Base-by-base conservation (phyloP, 2,888 invertebrate species). In the Synanthedon myopaeformis region DNA sequence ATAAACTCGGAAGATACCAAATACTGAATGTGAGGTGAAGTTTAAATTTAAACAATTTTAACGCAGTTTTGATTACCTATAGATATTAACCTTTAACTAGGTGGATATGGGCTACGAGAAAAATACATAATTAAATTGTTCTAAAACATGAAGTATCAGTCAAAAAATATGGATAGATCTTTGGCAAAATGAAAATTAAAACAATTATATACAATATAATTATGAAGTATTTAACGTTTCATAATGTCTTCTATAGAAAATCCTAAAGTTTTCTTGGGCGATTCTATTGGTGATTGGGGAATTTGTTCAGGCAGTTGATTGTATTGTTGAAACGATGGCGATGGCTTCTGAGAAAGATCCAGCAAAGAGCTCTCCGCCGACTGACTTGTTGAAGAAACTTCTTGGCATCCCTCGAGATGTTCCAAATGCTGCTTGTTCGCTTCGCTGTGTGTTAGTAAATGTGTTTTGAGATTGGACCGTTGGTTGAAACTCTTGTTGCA, bases 401-500 rank as follows among this genome's bases (percentile, higher is more conserved):
- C 88, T 59, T 88, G 88, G 56, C 88, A 88, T 12, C 87, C 88
- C 56, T 88, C 88, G 3, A 88, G 67, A 62, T 88, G 86, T 42
- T 86, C 87, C 55, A 87, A 61, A 55, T 88, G 88, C 58, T 86
- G 86, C 60, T 87, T 87, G 62, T 78, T 85, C 2, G 87, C 87
- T 65, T 95, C 94, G n/a, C 93, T 93, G 79, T 96, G 96, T 12
- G 95, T 96, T 63, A 95, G 83, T 59, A 96, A 88, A 76, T 97
- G 97, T 0, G 96, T 96, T 82, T 96, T 97, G 60, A 97, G 89
- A 74, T 96, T 96, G 57, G 95, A 95, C 65, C 96, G 90, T 89
- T 97, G 97, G 87, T 96, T 96, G 89, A 97, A 97, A 69, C 94
- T 93, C 58, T 95, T 91, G 66, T 92, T 91, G 83, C 97, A 97